These are phyloP conservation scores for Drosophila bocqueti DNA, from an alignment of 1,140 invertebrate species.

Conservation along the genomic window DNA sequence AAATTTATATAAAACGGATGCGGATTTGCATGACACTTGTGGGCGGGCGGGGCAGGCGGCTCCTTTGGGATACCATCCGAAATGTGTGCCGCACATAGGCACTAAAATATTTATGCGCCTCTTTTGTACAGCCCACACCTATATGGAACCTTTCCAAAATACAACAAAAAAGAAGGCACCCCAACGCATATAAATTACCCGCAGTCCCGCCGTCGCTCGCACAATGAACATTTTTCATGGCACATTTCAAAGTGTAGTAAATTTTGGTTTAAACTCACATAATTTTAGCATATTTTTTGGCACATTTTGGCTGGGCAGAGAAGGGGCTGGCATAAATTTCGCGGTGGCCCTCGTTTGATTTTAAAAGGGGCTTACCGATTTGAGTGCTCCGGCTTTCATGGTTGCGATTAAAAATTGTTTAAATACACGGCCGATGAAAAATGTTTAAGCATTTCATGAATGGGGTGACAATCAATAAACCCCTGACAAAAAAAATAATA, in stretches of 20 bases:
- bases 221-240: constrained; percentile 78
- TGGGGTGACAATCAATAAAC: constrained; percentile 37
- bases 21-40: constrained; percentile 58
- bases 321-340: constrained; percentile 45
- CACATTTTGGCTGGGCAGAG: constrained; percentile 7
- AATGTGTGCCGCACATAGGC: constrained; percentile 62
- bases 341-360: constrained; percentile 36
- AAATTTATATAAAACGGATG: constrained; percentile 64
- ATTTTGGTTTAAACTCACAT: constrained; percentile 78
- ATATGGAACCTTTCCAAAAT: constrained; percentile 11
- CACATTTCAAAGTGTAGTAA: constrained; percentile 78
- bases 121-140: constrained; percentile 39
- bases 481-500: background rate
- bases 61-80: constrained; percentile 12
- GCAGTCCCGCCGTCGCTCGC: constrained; percentile 38
- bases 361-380: constrained; percentile 47
- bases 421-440: constrained; percentile 66
- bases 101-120: constrained; percentile 76
- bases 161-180: background rate
- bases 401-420: constrained; percentile 78
- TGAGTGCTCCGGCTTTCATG: constrained; percentile 48
- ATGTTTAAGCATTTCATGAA: constrained; percentile 44
- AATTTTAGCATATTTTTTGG: constrained; percentile 55
- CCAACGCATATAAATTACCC: constrained; percentile 64
- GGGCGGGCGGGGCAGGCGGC: constrained; percentile 13